Conservation (phyloP, 35 echinoderm and acorn worm species). For the Stichopus chloronotus region DNA sequence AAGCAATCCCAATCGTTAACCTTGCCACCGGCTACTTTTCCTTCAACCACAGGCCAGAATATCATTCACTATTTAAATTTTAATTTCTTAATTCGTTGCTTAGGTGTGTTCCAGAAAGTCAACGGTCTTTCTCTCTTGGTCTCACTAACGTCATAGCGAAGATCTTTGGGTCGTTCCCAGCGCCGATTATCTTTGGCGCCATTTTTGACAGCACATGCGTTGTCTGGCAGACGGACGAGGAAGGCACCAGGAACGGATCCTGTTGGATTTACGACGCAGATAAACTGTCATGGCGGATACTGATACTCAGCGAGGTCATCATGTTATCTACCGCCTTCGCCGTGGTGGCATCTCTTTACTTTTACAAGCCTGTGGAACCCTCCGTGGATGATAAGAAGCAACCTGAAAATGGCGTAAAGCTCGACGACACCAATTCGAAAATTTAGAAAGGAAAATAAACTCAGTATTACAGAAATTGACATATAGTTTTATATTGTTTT, state of each 20-base stretch:
- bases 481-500: too few relatives aligned
- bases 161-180: slow-evolving; percentile 58
- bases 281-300: slow-evolving; percentile 23
- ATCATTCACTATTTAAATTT: too few relatives aligned
- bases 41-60: too few relatives aligned
- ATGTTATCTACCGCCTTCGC: background rate
- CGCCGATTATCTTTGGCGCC: slow-evolving; percentile 58
- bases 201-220: slow-evolving; percentile 51
- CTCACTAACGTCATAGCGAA: background rate
- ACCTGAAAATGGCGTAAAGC: background rate
- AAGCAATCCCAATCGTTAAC: too few relatives aligned
- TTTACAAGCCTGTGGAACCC: background rate
- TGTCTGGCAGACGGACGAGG: slow-evolving; percentile 47
- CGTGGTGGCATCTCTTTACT: background rate
- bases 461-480: too few relatives aligned
- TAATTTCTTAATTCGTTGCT: too few relatives aligned
- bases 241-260: background rate
- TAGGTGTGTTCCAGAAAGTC: slow-evolving; percentile 64
- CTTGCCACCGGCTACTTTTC: too few relatives aligned
- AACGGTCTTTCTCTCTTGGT: slow-evolving; percentile 47
- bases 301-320: background rate
- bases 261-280: slow-evolving; percentile 40
- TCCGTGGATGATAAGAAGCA: background rate
- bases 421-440: too few relatives aligned
- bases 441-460: too few relatives aligned